These are phyloP conservation scores for Elanus axillaris DNA, from an alignment of 2,113 vertebrate species.

Conservation along the genomic window DNA sequence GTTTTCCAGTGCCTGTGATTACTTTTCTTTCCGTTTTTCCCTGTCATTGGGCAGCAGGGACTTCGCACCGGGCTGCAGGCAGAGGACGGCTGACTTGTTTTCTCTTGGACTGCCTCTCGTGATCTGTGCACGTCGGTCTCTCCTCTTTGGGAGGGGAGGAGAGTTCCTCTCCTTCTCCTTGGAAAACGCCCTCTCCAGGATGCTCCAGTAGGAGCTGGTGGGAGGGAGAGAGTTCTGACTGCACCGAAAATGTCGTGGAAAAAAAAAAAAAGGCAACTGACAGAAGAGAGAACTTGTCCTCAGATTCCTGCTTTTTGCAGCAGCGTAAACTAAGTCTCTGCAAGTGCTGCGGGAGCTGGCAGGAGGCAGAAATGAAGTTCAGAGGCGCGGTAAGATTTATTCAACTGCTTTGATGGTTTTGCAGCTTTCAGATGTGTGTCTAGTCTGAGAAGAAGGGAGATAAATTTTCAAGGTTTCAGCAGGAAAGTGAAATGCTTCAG, in stretches of 20 bases:
- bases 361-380: slow-evolving; percentile 63
- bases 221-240: slow-evolving; percentile 50
- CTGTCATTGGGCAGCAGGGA: background rate
- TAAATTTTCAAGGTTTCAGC: background rate
- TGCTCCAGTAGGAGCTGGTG: slow-evolving; percentile 60
- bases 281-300: slow-evolving; percentile 49
- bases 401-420: background rate
- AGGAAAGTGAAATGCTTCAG: background rate
- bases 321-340: background rate
- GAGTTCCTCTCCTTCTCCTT: background rate
- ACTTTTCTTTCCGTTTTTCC: slow-evolving; percentile 33
- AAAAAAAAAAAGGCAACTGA: slow-evolving; percentile 23
- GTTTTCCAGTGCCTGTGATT: slow-evolving; percentile 22
- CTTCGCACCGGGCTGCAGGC: background rate
- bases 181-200: slow-evolving; percentile 28
- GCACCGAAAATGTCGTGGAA: slow-evolving; percentile 40
- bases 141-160: background rate
- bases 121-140: background rate
- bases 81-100: background rate
- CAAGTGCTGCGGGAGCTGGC: background rate
- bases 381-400: slow-evolving; percentile 58
- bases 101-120: background rate
- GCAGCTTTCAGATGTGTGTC: background rate
- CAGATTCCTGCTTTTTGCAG: slow-evolving; percentile 8
- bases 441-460: background rate